Conservation (phyloP, 2,888 invertebrate species). For the Ectemnius cavifrons region DNA sequence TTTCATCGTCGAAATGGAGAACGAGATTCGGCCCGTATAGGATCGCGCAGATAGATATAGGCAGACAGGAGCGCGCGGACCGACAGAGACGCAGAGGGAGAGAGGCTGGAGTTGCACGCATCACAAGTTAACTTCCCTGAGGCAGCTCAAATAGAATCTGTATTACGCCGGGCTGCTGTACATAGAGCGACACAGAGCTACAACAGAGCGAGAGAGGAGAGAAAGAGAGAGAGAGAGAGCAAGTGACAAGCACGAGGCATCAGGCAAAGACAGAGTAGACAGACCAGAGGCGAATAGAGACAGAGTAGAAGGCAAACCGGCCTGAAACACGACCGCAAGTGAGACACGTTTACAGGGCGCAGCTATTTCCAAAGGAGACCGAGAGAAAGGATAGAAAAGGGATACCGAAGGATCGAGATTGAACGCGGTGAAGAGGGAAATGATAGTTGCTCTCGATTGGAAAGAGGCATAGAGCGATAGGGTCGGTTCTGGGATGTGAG, state of each 20-base stretch:
- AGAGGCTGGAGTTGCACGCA: constrained; percentile 61
- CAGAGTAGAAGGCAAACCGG: constrained; percentile 43
- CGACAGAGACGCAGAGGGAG: not conserved
- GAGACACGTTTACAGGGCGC: not conserved
- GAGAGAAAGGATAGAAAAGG: not conserved
- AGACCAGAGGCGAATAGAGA: constrained; percentile 21
- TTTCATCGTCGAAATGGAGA: constrained; percentile 58
- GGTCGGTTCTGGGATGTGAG: constrained; percentile 13
- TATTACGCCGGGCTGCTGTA: constrained; percentile 71
- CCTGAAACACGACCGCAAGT: not conserved
- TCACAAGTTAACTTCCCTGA: constrained; percentile 76
- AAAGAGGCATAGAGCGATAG: constrained; percentile 36
- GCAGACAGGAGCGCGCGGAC: constrained; percentile 8
- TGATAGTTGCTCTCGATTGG: not conserved
- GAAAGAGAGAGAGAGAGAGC: constrained; percentile 42
- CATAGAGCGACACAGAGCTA: constrained; percentile 59
- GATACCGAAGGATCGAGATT: constrained; percentile 11
- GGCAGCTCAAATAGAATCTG: constrained; percentile 77
- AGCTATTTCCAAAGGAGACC: not conserved
- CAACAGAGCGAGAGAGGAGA: constrained; percentile 24
- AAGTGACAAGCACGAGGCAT: not conserved
- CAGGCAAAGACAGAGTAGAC: constrained; percentile 5
- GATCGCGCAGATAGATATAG: constrained; percentile 62
- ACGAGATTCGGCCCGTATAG: constrained; percentile 53
- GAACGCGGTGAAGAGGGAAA: constrained; percentile 18